Evolutionary conservation across 2,797 vertebrate species (phyloP), one percentile per base, ranked within the genome.

Genomic region (Tenualosa thibaudeaui): DNA sequence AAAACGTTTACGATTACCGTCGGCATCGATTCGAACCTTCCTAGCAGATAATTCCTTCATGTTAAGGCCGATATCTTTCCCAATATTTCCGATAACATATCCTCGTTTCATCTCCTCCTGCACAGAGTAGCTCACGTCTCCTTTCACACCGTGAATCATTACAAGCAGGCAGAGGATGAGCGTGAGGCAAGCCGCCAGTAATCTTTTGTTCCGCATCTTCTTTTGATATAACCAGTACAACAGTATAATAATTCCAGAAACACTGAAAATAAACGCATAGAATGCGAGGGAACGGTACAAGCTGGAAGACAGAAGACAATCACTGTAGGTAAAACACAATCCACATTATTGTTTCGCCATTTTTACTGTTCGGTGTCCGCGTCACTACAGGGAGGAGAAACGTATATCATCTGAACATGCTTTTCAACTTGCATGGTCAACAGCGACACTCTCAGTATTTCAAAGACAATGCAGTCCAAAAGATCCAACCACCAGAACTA

Each of bases 81-180:
- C 54, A 22, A 56, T 68, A 85, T 85, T 89, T 40, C 85, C 88
- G 46, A 89, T 84, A 10, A 89, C 84, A 82, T 85, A 82, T 81
- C 82, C 85, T 1, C 7, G 82, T 86, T 85, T 86, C 84, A 89
- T 84, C 46, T 86, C 88, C n/a, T 87, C 82, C 54, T 81, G 78
- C 56, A 85, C 40, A 53, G 49, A 88, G 50, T 81, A 89, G 82
- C 81, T 89, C 9, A 85, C 31, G 81, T 89, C 88, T 86, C 82
- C 86, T 78, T 82, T 7, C 37, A 26, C 31, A n/a, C 8, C 24
- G n/a, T 26, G 82, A 22, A 49, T 8, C 31, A 40, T n/a, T 2
- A 58, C 81, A 62, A 62, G 7, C 58, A 62, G 22, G 8, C 22
- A 62, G 49, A 40, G 43, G 31, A 51, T n/a, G n/a, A 24, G 40